Evolutionary conservation across 2,888 invertebrate genomes (phyloP).

Genomic region (Eledone cirrhosa): DNA sequence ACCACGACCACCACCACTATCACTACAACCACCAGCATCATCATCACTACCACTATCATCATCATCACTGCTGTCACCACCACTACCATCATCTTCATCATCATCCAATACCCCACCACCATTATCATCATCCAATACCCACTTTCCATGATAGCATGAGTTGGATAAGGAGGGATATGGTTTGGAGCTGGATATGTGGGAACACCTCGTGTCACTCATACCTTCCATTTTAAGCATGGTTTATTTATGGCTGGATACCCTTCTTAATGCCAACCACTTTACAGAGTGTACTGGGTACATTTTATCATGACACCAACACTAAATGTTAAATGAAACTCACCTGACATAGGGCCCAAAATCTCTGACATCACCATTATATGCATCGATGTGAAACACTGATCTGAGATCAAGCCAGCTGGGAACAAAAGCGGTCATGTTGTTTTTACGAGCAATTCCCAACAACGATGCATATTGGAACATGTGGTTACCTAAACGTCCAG

Average conservation of each 20-base stretch:
- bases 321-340: neutral
- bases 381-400: slow-evolving; percentile 45
- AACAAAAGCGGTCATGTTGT: slow-evolving; percentile 52
- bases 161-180: too few species aligned
- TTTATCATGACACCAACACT: too few species aligned
- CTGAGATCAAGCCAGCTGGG: slow-evolving; percentile 39
- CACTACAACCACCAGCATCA: neutral
- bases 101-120: too few species aligned
- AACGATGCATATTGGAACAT: slow-evolving; percentile 56
- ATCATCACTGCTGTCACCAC: neutral
- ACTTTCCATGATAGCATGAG: neutral
- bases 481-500: slow-evolving; percentile 54
- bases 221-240: too few species aligned
- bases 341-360: slow-evolving; percentile 33
- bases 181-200: too few species aligned
- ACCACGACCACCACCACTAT: neutral
- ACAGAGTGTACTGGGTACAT: too few species aligned
- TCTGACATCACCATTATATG: slow-evolving; percentile 35
- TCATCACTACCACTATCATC: neutral
- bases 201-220: too few species aligned
- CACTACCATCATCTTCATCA: neutral
- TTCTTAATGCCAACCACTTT: too few species aligned
- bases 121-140: neutral
- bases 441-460: slow-evolving; percentile 46
- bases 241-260: too few species aligned